phyloP scores from a whole-genome alignment of 2,113 vertebrate genomes.

The Erythrocercus mccallii region DNA sequence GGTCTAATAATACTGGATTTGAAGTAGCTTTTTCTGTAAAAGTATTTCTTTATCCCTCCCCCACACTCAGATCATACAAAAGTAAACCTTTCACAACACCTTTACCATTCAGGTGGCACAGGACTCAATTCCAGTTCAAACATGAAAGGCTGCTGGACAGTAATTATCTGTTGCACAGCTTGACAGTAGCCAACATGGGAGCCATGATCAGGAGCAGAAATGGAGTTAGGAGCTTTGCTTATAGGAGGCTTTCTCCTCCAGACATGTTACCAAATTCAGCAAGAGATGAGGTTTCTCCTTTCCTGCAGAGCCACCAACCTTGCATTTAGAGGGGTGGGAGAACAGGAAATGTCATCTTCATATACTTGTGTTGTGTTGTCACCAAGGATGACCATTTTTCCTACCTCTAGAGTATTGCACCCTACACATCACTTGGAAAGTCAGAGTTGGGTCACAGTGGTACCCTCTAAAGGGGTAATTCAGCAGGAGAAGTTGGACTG shows the following conservation, averaged over 20 bases:
- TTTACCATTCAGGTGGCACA: background rate
- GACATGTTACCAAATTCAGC: background rate
- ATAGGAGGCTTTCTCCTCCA: background rate
- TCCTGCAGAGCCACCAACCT: background rate
- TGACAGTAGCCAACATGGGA: background rate
- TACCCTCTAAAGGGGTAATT: background rate
- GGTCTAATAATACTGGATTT: background rate
- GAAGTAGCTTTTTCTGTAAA: background rate
- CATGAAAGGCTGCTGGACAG: background rate
- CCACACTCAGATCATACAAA: background rate
- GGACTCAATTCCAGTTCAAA: background rate
- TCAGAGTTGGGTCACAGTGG: background rate
- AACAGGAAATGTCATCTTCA: background rate
- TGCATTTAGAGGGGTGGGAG: background rate
- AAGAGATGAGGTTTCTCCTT: background rate
- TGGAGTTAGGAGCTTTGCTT: background rate
- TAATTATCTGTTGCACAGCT: background rate
- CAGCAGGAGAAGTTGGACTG: background rate
- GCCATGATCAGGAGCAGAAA: background rate
- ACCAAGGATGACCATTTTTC: background rate
- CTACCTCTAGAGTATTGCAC: background rate
- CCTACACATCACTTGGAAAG: background rate
- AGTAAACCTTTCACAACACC: background rate
- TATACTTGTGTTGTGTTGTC: background rate
- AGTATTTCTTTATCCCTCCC: background rate